These are phyloP conservation scores for Chalcosyrphus nemorum DNA, from an alignment of 2,888 invertebrate species.

Conservation along the genomic window DNA sequence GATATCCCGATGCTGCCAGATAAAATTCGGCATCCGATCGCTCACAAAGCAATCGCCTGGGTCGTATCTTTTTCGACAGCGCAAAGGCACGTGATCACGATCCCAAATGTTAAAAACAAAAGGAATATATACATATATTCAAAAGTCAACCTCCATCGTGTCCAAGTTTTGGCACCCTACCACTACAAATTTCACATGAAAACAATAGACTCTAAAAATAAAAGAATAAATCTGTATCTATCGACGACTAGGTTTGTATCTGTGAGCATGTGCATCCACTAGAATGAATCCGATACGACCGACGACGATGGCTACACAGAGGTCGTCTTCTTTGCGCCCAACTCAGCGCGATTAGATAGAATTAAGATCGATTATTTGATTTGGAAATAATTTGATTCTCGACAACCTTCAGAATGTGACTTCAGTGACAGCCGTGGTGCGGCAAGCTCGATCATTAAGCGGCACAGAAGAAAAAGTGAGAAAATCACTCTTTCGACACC, in stretches of 20 bases:
- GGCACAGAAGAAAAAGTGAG: slow-evolving; percentile 45
- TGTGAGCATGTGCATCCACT: slow-evolving; percentile 66
- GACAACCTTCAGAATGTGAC: slow-evolving; percentile 58
- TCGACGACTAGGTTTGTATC: slow-evolving; percentile 28
- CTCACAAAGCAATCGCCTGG: slow-evolving; percentile 67
- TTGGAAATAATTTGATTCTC: slow-evolving; percentile 76
- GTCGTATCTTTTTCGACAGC: slow-evolving; percentile 65
- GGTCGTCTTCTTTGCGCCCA: slow-evolving; percentile 56
- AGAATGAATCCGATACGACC: slow-evolving; percentile 51
- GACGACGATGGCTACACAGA: slow-evolving; percentile 8
- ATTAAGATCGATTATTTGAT: slow-evolving; percentile 82
- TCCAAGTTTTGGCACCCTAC: slow-evolving; percentile 63
- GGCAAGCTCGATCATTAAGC: slow-evolving; percentile 40
- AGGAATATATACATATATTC: not conserved
- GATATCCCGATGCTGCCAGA: slow-evolving; percentile 65
- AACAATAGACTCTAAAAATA: slow-evolving; percentile 56
- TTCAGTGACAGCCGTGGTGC: slow-evolving; percentile 40
- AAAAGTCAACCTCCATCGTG: slow-evolving; percentile 38
- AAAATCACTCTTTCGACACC: slow-evolving; percentile 65
- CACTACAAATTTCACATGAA: slow-evolving; percentile 65
- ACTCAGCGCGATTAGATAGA: slow-evolving; percentile 58
- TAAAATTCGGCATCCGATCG: slow-evolving; percentile 68
- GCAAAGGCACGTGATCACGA: slow-evolving; percentile 68
- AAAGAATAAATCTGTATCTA: slow-evolving; percentile 27
- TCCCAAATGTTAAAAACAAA: slow-evolving; percentile 26